Evolutionary conservation across 2,113 vertebrate species (phyloP), one percentile per base, ranked within the genome.

Genomic region (Notothenia coriiceps): DNA sequence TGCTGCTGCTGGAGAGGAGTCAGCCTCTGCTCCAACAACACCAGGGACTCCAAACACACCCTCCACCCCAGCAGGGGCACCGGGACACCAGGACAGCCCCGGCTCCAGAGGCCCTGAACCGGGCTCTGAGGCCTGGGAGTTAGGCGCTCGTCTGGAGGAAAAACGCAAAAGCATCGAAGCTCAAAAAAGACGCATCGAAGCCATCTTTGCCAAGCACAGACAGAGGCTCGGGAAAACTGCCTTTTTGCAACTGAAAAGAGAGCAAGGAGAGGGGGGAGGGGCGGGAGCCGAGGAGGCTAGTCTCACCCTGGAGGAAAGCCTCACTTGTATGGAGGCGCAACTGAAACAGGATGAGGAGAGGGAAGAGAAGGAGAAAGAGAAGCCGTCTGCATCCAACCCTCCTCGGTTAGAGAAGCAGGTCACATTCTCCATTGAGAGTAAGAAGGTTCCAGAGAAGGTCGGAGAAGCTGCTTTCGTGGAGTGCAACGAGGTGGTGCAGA

Each of bases 141-240:
- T 99, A 14, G 96, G 97, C 0, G 96, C 95, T 0, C 95, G 97
- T 0, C 83, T 99, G 77, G 98, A 98, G 89, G 98, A 98, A 78
- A 98, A 98, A 40, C 95, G 98, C 0, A 94, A 94, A 6, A 96
- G 96, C 83, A 99, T 99, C 0, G 98, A 99, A 84, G 96, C 97
- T 0, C 98, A 99, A 82, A 99, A 99, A 73, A 95, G 94, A 3
- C 93, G 97, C 0, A 98, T 99, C 0, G 98, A 99, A 85, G 97
- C 97, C 80, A 97, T 99, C n/a, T 98, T 98, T 64, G 90, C 95
- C 74, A 96, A 96, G 60, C 97, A 98, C 82, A 95, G 97, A 18
- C 97, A 98, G 80, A 95, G 96, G 1, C 90, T 98, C 29, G 98
- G 98, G 25, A 96, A 97, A 63, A 97, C 62, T 0, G 98, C 98